A percentile compares a stretch with the other conserved stretches of the same genome.
phyloP scores from a whole-genome alignment of 1,140 invertebrate genomes.

The Schmidtea mediterranea region DNA sequence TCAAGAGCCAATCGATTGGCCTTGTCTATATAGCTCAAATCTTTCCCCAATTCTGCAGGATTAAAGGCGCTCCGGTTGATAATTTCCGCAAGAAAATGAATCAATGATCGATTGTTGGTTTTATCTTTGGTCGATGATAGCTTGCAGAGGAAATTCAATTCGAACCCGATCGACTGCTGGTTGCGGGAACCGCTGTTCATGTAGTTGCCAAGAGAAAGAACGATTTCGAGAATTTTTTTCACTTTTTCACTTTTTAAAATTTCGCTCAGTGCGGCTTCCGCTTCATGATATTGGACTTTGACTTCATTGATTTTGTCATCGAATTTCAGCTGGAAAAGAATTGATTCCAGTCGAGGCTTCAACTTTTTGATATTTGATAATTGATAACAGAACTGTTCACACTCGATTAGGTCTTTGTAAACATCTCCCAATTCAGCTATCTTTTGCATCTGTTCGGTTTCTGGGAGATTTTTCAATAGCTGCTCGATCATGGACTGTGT shows the following conservation, averaged over 20 bases:
- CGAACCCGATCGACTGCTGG: slow-evolving; percentile 71
- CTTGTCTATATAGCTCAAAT: slow-evolving; percentile 40
- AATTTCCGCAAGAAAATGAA: slow-evolving; percentile 59
- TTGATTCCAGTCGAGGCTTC: slow-evolving; percentile 51
- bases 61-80: slow-evolving; percentile 17
- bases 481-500: slow-evolving; percentile 51
- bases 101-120: slow-evolving; percentile 63
- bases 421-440: slow-evolving; percentile 35
- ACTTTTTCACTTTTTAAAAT: slow-evolving; percentile 65
- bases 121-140: slow-evolving; percentile 69
- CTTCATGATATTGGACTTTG: slow-evolving; percentile 51
- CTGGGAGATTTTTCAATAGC: slow-evolving; percentile 53
- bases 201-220: slow-evolving; percentile 71
- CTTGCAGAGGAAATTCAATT: slow-evolving; percentile 80
- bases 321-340: slow-evolving; percentile 63
- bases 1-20: slow-evolving; percentile 21
- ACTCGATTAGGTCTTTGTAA: slow-evolving; percentile 53
- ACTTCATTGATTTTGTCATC: slow-evolving; percentile 29
- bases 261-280: slow-evolving; percentile 76
- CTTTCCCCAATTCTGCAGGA: slow-evolving; percentile 58
- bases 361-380: slow-evolving; percentile 44
- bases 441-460: slow-evolving; percentile 53
- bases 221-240: slow-evolving; percentile 54
- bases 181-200: slow-evolving; percentile 79
- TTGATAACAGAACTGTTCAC: slow-evolving; percentile 44